These are phyloP conservation scores for Calosoma granatense DNA, from an alignment of 1,140 invertebrate genomes.

Conservation along the genomic window DNA sequence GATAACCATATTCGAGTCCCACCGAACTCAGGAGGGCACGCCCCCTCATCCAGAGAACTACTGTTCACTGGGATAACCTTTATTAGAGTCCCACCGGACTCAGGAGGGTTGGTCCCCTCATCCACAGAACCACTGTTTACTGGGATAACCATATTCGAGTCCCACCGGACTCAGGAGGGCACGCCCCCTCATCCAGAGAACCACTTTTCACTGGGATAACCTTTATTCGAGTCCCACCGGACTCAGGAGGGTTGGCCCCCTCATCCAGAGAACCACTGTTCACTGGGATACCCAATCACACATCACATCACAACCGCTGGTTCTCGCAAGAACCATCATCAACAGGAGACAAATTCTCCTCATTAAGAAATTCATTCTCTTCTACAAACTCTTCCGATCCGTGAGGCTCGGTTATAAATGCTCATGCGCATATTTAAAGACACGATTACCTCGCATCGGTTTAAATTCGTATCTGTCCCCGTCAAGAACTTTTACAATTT, in stretches of 20 bases:
- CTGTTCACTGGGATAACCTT: too few relatives aligned
- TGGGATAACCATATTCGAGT: too few relatives aligned
- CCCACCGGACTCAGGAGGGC: too few relatives aligned
- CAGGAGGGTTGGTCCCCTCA: too few relatives aligned
- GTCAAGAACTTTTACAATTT: slow-evolving; percentile 12
- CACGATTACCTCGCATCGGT: slow-evolving; percentile 13
- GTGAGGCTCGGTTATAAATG: background rate
- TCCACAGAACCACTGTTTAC: too few relatives aligned
- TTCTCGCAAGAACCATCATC: background rate
- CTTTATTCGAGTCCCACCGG: background rate
- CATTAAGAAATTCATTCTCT: background rate
- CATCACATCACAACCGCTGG: too few relatives aligned
- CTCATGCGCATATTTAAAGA: slow-evolving; percentile 13
- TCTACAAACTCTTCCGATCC: background rate
- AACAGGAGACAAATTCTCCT: background rate
- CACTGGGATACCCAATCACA: background rate
- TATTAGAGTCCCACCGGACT: too few relatives aligned
- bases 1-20: too few relatives aligned
- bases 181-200: too few relatives aligned
- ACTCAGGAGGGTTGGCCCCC: too few relatives aligned
- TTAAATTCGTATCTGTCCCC: slow-evolving; percentile 14
- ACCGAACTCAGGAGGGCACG: too few relatives aligned
- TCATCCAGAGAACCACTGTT: background rate
- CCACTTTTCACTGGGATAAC: background rate
- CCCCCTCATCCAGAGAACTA: too few relatives aligned